Conservation (phyloP, 2,888 invertebrate genomes). For the Eugnorisma glareosa region DNA sequence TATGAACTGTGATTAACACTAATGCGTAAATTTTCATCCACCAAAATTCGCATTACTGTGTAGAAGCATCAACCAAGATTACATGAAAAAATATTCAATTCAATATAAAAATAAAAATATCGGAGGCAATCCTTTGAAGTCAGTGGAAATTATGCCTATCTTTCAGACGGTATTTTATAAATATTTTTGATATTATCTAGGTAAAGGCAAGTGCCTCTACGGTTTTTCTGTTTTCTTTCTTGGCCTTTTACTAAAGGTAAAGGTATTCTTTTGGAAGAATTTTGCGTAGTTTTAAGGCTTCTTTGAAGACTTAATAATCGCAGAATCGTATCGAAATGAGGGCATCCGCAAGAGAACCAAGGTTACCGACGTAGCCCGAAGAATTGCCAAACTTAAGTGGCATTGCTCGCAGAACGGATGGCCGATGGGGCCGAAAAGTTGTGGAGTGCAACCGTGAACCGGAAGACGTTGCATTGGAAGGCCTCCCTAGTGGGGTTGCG, state of each 20-base stretch:
- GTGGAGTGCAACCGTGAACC: no score
- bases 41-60: neutral
- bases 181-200: slow-evolving; percentile 39
- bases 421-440: no score
- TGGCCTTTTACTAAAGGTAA: neutral
- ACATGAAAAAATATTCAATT: slow-evolving; percentile 24
- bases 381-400: no score
- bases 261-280: slow-evolving; percentile 17
- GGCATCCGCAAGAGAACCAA: no score
- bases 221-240: slow-evolving; percentile 34
- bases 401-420: no score
- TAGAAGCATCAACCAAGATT: neutral
- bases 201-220: slow-evolving; percentile 27
- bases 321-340: no score
- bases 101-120: slow-evolving; percentile 36
- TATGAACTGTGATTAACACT: neutral
- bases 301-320: neutral
- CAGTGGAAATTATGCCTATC: slow-evolving; percentile 36
- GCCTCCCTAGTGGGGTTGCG: no score
- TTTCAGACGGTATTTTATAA: slow-evolving; percentile 36
- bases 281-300: neutral
- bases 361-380: no score
- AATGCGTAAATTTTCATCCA: slow-evolving; percentile 5
- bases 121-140: slow-evolving; percentile 45
- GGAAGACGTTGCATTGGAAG: no score